Conservation (phyloP, 2,113 vertebrate species). For the Halichoerus grypus region DNA sequence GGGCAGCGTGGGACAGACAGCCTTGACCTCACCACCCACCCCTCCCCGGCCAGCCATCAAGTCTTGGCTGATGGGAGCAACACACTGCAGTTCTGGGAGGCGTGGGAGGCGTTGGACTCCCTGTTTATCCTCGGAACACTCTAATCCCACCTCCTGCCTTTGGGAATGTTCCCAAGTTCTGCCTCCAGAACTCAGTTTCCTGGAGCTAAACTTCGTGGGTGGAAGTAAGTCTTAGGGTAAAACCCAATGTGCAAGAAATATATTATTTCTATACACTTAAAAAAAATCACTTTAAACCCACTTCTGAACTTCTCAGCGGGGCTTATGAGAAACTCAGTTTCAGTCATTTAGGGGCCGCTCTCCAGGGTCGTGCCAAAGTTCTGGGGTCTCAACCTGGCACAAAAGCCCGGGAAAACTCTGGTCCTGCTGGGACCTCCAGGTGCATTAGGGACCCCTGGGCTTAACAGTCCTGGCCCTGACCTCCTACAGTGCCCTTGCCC, state of each 20-base stretch:
- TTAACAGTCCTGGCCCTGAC: not conserved
- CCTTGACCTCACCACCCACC: not conserved
- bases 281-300: not conserved
- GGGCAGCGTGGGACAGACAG: not conserved
- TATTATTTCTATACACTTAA: not conserved
- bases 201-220: not conserved
- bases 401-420: not conserved
- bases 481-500: not conserved
- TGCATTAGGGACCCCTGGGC: not conserved
- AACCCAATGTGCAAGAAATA: not conserved
- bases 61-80: not conserved
- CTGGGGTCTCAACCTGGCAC: not conserved
- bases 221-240: not conserved
- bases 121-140: not conserved
- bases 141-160: not conserved
- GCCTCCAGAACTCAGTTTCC: not conserved
- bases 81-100: not conserved
- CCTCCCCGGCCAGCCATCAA: not conserved
- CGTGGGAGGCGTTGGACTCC: accelerated
- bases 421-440: not conserved
- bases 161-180: not conserved
- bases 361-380: not conserved
- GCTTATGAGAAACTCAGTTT: not conserved
- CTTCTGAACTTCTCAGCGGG: not conserved
- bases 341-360: not conserved